A percentile compares a stretch with the other conserved stretches of the same genome.
Evolutionary conservation across 1,140 invertebrate species (phyloP).

Genomic region (Chymomyza costata): DNA sequence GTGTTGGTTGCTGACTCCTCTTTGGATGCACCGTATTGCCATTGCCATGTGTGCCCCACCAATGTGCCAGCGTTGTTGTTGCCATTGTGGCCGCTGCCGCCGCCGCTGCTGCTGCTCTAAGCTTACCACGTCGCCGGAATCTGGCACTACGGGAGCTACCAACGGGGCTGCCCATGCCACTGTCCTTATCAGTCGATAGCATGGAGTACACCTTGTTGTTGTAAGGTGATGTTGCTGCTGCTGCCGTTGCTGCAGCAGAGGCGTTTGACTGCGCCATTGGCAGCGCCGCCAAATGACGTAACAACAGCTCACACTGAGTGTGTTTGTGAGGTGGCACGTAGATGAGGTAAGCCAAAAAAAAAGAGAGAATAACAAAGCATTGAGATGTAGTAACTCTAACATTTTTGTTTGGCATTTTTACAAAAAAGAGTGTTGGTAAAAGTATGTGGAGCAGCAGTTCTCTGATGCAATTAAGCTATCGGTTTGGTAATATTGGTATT

Average conservation of each 20-base stretch:
- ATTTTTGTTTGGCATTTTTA: no score
- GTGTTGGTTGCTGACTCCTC: slow-evolving; percentile 16
- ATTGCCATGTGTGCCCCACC: no score
- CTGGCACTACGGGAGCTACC: slow-evolving; percentile 63
- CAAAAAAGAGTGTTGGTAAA: no score
- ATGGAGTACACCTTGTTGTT: slow-evolving; percentile 40
- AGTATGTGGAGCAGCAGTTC: no score
- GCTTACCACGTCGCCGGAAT: slow-evolving; percentile 53
- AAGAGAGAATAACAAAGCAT: slow-evolving; percentile 1
- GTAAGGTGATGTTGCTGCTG: slow-evolving; percentile 1
- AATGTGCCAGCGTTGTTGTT: slow-evolving; percentile 29
- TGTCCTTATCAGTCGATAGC: slow-evolving; percentile 66
- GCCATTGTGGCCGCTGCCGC: slow-evolving; percentile 12
- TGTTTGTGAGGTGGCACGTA: neutral
- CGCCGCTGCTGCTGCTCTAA: slow-evolving; percentile 24
- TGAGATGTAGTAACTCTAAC: no score
- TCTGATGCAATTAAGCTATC: no score
- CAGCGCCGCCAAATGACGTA: slow-evolving; percentile 43
- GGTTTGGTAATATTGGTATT: no score
- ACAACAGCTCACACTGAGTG: slow-evolving; percentile 48
- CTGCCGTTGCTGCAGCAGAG: slow-evolving; percentile 21
- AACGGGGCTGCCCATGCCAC: slow-evolving; percentile 70
- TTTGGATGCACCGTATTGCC: slow-evolving; percentile 50
- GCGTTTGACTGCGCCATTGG: slow-evolving; percentile 11
- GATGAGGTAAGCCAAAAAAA: neutral